Evolutionary conservation across 2,888 invertebrate species (phyloP).

Genomic region (Agriopis aurantiaria): DNA sequence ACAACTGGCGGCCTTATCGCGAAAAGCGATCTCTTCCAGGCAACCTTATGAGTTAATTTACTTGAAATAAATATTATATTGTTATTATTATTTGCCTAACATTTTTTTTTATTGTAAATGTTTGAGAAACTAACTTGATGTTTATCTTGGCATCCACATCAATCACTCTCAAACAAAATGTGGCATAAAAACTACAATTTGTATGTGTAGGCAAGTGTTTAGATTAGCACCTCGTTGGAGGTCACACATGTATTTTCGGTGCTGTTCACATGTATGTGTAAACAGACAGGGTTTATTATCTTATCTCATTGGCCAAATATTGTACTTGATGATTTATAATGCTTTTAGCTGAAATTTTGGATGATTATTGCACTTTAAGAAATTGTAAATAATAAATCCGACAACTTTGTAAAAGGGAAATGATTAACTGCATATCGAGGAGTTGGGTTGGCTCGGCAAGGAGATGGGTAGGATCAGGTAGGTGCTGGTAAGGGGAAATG

Average conservation of each 20-base stretch:
- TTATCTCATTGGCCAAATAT: slow-evolving; percentile 20
- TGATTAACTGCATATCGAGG: no score
- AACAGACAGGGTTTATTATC: slow-evolving; percentile 26
- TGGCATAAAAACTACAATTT: slow-evolving; percentile 2
- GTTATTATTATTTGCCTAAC: no score
- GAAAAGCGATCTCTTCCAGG: no score
- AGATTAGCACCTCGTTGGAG: slow-evolving; percentile 34
- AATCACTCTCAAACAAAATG: slow-evolving; percentile 1
- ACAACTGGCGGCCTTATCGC: no score
- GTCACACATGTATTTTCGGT: slow-evolving; percentile 25
- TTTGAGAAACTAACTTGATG: neutral
- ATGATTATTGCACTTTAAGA: neutral
- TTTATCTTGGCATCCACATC: slow-evolving; percentile 3
- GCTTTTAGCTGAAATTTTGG: neutral
- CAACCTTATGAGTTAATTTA: no score
- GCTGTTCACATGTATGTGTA: slow-evolving; percentile 15
- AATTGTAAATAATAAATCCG: neutral
- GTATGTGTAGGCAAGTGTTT: slow-evolving; percentile 17
- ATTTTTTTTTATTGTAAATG: no score
- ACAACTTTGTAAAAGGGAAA: no score
- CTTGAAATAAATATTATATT: no score
- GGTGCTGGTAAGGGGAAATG: no score
- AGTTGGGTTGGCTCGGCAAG: no score
- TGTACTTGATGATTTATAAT: slow-evolving; percentile 14
- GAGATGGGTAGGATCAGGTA: no score